Base-by-base conservation (phyloP, 1,140 invertebrate genomes). In the Cotesia vestalis region DNA sequence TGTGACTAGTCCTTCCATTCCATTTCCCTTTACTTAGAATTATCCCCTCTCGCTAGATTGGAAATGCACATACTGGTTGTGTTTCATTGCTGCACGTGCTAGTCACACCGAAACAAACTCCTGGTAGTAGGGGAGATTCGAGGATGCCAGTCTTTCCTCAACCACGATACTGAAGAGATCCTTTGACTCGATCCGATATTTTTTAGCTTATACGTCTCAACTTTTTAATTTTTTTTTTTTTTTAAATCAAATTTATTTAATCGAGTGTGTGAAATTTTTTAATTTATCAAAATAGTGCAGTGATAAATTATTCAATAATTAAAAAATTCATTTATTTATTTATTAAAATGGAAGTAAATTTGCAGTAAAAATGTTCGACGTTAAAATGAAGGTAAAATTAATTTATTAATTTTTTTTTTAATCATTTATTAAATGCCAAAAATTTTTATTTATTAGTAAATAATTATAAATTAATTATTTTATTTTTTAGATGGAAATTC, bases 401-500 rank as follows among this genome's bases (percentile, higher is more conserved):
- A 40, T 8, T 46, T 46, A 9, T 46, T 46, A 6, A 6, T 46
- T 11, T 46, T 0, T 46, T 0, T 46, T 46, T 46, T 46, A 46
- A 9, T 46, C 2, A 46, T 46, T 46, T 6, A 46, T 46, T 6
- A 27, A 51, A 5, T 34, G 36, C 12, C 14, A 27, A 27, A 27
- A 27, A 27, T 27, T 27, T 27, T 27, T 27, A 3, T 27, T 27
- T 27, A 2, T 27, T 27, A 12, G 4, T 17, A 59, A 55, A 11
- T 17, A 60, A 55, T 52, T 73, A 59, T 52, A 46, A 14, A 3
- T 4, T 12, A 55, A 55, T 70, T 27, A 9, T 36, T 40, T 66
- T 68, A 2, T 52, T 34, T 81, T 77, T 2, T 74, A 82, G 80
- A 79, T 79, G 6, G 80, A 82, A 57, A 77, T 81, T 52, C 76